Percentiles rank a stretch among this genome's conserved stretches.
Conservation (phyloP, 2,113 vertebrate species). For the Passerina amoena region DNA sequence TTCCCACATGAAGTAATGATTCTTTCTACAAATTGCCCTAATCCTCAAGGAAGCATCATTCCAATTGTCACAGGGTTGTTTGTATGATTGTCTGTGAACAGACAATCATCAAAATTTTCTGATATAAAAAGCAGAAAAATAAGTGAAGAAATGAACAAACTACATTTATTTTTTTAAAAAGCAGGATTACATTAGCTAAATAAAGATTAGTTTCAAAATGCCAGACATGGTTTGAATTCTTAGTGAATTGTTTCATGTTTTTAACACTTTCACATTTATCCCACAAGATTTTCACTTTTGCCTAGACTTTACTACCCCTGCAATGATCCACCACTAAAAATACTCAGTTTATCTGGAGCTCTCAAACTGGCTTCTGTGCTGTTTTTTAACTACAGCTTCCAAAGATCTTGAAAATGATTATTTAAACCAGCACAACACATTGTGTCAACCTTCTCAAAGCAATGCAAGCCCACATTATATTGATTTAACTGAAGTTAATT, state of each 20-base stretch:
- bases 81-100: background rate
- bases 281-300: conserved; percentile 9
- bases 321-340: background rate
- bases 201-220: conserved; percentile 38
- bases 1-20: conserved; percentile 9
- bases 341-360: background rate
- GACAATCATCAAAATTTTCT: background rate
- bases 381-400: background rate
- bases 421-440: background rate
- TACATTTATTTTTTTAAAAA: background rate
- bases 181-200: conserved; percentile 27
- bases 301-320: background rate
- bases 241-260: background rate
- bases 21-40: conserved; percentile 9
- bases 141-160: background rate
- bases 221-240: conserved; percentile 30
- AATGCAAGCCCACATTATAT: background rate
- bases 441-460: background rate
- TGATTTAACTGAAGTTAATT: background rate
- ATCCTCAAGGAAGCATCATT: conserved; percentile 24
- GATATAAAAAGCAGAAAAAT: conserved; percentile 1
- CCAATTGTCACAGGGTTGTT: conserved; percentile 23
- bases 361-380: background rate
- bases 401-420: background rate
- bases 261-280: conserved; percentile 1